Base-by-base conservation (phyloP, 2,888 invertebrate species). In the Zonitis immaculata region DNA sequence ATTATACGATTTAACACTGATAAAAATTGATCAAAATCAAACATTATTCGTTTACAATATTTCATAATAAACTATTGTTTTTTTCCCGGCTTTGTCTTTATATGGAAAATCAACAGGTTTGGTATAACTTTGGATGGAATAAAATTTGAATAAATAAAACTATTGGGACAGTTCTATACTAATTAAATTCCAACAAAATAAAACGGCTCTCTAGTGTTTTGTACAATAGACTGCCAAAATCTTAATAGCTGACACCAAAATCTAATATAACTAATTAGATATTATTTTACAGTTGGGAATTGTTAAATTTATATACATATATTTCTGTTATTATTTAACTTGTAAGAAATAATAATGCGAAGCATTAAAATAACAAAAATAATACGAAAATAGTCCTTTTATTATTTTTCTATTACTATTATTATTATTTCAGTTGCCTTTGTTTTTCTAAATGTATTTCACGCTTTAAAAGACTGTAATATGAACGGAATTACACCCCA, bases 181-280 rank as follows among this genome's bases (percentile, higher is more conserved):
- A 57, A 62, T 64, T 60, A 59, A 59, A 58, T 61, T 60, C 52
- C 52, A 54, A 51, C 42, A 52, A 35, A 22, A 44, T 42, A 50
- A 58, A 51, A 52, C 49, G 44, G 56, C 51, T 58, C 57, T 53
- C 59, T 30, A 43, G 58, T 49, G 59, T 52, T 59, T 57, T 59
- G 52, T 54, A 56, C 52, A 59, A 49, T 57, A 48, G 54, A 56
- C 49, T 52, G 52, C 56, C n/a, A n/a, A n/a, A n/a, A n/a, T n/a
- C n/a, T n/a, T n/a, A n/a, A n/a, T n/a, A n/a, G n/a, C n/a, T n/a
- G n/a, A n/a, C n/a, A n/a, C n/a, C n/a, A n/a, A n/a, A n/a, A n/a
- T n/a, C n/a, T n/a, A n/a, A n/a, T n/a, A n/a, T n/a, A n/a, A n/a
- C n/a, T n/a, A n/a, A n/a, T n/a, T n/a, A n/a, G n/a, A n/a, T n/a